Conservation (phyloP, 2,113 vertebrate genomes). For the Neogobius melanostomus region DNA sequence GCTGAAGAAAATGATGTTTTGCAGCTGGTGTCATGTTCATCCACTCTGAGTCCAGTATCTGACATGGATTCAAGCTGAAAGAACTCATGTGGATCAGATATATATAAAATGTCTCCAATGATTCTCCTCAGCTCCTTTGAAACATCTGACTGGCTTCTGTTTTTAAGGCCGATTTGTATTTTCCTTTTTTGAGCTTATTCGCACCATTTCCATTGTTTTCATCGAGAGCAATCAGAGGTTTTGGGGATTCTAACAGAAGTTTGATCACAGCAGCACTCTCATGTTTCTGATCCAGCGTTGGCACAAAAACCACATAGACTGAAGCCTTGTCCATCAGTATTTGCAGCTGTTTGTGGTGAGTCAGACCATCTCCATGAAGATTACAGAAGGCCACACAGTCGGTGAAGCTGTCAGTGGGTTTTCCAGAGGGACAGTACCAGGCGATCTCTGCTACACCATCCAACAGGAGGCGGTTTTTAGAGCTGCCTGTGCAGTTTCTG, state of each 20-base stretch:
- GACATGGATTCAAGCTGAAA: slow-evolving; percentile 59
- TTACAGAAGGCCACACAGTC: slow-evolving; percentile 75
- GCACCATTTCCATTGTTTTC: slow-evolving; percentile 33
- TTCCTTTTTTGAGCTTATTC: slow-evolving; percentile 1
- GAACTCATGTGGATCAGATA: no score
- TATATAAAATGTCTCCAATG: slow-evolving; percentile 47
- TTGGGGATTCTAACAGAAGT: slow-evolving; percentile 41
- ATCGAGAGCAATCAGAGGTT: slow-evolving; percentile 64
- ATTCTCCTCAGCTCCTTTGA: slow-evolving; percentile 42
- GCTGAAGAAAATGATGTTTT: slow-evolving; percentile 53
- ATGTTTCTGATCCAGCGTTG: slow-evolving; percentile 29
- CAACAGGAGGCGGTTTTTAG: slow-evolving; percentile 67
- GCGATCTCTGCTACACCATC: slow-evolving; percentile 77
- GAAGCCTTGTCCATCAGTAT: slow-evolving; percentile 67
- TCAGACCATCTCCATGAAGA: slow-evolving; percentile 72
- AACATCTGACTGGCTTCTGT: slow-evolving; percentile 69
- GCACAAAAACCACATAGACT: slow-evolving; percentile 63
- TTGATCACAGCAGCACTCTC: slow-evolving; percentile 29
- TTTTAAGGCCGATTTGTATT: slow-evolving; percentile 58
- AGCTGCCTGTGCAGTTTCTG: slow-evolving; percentile 70
- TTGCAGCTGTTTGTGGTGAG: slow-evolving; percentile 44
- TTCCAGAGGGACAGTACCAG: slow-evolving; percentile 79
- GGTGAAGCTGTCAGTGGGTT: slow-evolving; percentile 65
- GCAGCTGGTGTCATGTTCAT: slow-evolving; percentile 53
- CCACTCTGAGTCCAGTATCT: slow-evolving; percentile 47